Evolutionary conservation across 1,140 invertebrate species (phyloP), one percentile per base, ranked within the genome.

Genomic region (Mactra quadrangularis): DNA sequence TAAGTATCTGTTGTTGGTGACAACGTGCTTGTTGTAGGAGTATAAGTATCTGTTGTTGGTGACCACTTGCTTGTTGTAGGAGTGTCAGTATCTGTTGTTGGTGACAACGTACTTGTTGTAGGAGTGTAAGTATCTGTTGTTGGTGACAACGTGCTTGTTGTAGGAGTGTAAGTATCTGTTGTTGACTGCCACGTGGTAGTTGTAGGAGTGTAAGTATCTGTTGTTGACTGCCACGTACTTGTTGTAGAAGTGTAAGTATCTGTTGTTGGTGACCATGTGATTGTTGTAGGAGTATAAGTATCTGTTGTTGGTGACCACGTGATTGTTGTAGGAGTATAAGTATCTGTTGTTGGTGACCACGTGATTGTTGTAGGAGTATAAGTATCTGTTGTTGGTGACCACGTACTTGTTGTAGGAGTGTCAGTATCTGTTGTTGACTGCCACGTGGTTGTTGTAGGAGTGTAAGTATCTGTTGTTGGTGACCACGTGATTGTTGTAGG

Each of bases 151-250:
- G 29, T 31, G 22, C 22, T 13, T 59, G 29, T 33, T 3, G 60
- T 15, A 41, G 74, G 45, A 29, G 38, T 19, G 17, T 25, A 15
- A 33, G 27, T 13, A 0, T 22, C 31, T 33, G 57, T 64, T 33
- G 57, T 62, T 31, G 17, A n/a, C 17, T 19, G 33, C 22, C n/a
- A 29, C 19, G n/a, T 29, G 25, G n/a, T 31, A 29, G 45, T 31
- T 60, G 41, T 62, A 29, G 59, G 13, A 25, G 57, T 76, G 19
- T 25, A 35, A 19, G 38, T 62, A 62, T n/a, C n/a, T 1, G n/a
- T 1, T 33, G 33, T 66, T 27, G 45, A 6, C 35, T 59, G 47
- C 11, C 13, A 45, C 22, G 33, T 25, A n/a, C 27, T 35, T 50
- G 9, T 25, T 29, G 27, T 53, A 62, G 57, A 19, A 9, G 55